Evolutionary conservation across 2,113 vertebrate genomes (phyloP).

Genomic region (Parotia lawesii): DNA sequence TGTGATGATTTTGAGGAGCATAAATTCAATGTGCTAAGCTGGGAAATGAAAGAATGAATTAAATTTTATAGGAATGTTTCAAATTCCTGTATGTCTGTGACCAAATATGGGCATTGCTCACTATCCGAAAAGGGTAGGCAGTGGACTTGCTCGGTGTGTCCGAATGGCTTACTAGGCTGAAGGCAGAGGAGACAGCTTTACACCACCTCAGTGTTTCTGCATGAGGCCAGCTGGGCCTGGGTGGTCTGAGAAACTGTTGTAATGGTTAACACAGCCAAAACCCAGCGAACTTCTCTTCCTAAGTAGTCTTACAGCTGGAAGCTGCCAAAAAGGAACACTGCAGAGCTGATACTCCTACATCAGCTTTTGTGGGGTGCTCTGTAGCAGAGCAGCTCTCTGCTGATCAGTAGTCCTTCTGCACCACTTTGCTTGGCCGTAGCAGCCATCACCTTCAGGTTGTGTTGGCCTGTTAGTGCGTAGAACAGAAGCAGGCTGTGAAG

Average conservation of each 20-base stretch:
- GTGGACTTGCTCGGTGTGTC: neutral
- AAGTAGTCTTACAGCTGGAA: neutral
- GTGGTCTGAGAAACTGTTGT: conserved; percentile 37
- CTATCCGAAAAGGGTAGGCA: neutral
- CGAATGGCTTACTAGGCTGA: neutral
- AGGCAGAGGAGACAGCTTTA: neutral
- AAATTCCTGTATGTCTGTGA: conserved; percentile 20
- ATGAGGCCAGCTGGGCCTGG: conserved; percentile 7
- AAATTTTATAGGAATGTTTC: conserved; percentile 14
- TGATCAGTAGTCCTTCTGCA: neutral
- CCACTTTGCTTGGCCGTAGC: neutral
- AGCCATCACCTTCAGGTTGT: neutral
- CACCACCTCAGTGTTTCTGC: neutral
- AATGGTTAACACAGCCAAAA: conserved; percentile 30
- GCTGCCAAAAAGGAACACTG: neutral
- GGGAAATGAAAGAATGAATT: conserved; percentile 14
- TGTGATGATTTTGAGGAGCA: neutral
- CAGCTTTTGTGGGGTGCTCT: neutral
- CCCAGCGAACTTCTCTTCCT: neutral
- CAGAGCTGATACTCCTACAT: neutral
- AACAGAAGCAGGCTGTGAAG: neutral
- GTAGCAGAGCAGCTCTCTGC: neutral
- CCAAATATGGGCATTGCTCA: neutral
- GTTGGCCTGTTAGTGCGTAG: neutral
- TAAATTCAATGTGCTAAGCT: neutral